Conservation (phyloP, 1,140 invertebrate species). For the Danaus melanippus region DNA sequence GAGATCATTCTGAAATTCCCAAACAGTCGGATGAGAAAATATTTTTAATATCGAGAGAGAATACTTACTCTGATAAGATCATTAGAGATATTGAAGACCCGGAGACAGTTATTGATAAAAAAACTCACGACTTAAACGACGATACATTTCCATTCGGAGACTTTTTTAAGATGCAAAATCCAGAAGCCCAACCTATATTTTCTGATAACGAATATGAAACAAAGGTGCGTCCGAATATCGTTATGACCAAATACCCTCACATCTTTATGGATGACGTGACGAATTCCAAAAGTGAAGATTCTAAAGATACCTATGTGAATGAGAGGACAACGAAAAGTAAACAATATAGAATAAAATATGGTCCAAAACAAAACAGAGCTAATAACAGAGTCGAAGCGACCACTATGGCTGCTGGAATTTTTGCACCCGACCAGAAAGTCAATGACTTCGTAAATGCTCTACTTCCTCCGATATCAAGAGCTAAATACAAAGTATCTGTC, state of each 20-base stretch:
- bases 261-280: conserved; percentile 43
- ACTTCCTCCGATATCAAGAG: conserved; percentile 19
- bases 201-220: conserved; percentile 26
- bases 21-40: conserved; percentile 46
- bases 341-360: conserved; percentile 18
- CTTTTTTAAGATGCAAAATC: conserved; percentile 15
- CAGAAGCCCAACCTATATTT: conserved; percentile 13
- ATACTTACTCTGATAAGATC: conserved; percentile 28
- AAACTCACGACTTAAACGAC: conserved; percentile 20
- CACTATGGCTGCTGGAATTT: background rate
- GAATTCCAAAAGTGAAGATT: conserved; percentile 30
- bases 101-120: conserved; percentile 22
- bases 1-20: conserved; percentile 24
- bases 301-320: conserved; percentile 4
- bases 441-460: conserved; percentile 38
- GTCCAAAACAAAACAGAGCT: conserved; percentile 6
- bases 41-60: conserved; percentile 22
- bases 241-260: conserved; percentile 60
- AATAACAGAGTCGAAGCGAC: conserved; percentile 3
- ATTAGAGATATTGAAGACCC: conserved; percentile 28
- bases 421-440: conserved; percentile 19
- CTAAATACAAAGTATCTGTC: conserved; percentile 46
- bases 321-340: conserved; percentile 6
- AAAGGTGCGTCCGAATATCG: conserved; percentile 20
- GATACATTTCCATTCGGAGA: conserved; percentile 22